Percentiles rank a stretch among this genome's conserved stretches.
Conservation (phyloP, 2,797 vertebrate genomes). For the Xiphorhynchus erythropygius region DNA sequence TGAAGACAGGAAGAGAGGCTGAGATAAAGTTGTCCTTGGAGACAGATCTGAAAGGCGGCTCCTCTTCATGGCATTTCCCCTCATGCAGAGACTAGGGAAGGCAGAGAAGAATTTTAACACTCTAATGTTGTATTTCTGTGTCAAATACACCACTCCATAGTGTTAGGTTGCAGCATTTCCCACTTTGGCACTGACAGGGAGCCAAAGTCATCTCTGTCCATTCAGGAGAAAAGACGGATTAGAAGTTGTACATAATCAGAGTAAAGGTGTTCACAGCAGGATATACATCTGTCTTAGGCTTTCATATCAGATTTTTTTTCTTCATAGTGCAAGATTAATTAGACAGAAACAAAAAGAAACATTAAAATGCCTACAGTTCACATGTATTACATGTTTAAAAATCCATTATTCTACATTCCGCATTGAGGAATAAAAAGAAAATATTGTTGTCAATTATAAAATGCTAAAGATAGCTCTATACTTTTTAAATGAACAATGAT, state of each 20-base stretch:
- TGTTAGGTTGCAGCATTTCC: background rate
- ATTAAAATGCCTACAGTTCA: constrained; percentile 57
- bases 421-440: constrained; percentile 60
- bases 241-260: background rate
- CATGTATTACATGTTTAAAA: constrained; percentile 33
- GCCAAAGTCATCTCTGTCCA: background rate
- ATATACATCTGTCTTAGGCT: background rate
- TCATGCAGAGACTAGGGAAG: background rate
- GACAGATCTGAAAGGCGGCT: background rate
- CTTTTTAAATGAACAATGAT: constrained; percentile 77
- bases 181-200: constrained; percentile 4
- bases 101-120: background rate
- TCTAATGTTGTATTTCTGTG: background rate
- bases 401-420: constrained; percentile 63
- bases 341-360: constrained; percentile 27
- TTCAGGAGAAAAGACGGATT: background rate
- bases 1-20: background rate
- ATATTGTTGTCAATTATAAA: constrained; percentile 73
- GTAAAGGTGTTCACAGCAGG: constrained; percentile 21
- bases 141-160: background rate
- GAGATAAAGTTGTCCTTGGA: background rate
- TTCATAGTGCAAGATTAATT: constrained; percentile 44
- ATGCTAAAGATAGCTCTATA: constrained; percentile 79
- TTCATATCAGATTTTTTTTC: constrained; percentile 28
- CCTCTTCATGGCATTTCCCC: background rate